phyloP scores from a whole-genome alignment of 2,797 vertebrate genomes.

The Toxotes lorentzi region DNA sequence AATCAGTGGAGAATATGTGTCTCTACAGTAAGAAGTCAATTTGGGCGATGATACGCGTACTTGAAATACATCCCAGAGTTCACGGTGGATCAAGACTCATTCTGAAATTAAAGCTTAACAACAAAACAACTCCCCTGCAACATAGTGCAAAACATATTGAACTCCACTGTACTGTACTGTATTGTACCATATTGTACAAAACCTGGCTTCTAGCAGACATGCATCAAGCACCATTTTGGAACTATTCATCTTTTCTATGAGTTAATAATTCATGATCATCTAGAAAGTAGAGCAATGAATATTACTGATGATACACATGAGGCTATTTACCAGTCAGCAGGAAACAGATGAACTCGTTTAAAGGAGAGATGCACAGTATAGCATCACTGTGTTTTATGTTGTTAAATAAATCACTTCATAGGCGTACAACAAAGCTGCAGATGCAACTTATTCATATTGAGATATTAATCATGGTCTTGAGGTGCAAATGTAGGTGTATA shows the following conservation, averaged over 20 bases:
- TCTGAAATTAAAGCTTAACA: slow-evolving; percentile 61
- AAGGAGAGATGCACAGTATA: slow-evolving; percentile 67
- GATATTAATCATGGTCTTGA: slow-evolving; percentile 39
- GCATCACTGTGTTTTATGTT: slow-evolving; percentile 72
- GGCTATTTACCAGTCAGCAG: slow-evolving; percentile 83
- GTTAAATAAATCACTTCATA: slow-evolving; percentile 70
- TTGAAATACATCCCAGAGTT: slow-evolving; percentile 73
- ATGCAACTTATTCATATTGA: slow-evolving; percentile 49
- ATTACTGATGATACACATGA: slow-evolving; percentile 84
- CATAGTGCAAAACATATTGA: slow-evolving; percentile 31
- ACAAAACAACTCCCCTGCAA: slow-evolving; percentile 51
- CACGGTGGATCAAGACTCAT: slow-evolving; percentile 63
- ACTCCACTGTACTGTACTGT: slow-evolving; percentile 34
- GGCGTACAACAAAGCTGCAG: slow-evolving; percentile 46
- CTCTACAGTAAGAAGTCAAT: slow-evolving; percentile 63
- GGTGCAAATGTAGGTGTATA: slow-evolving; percentile 12
- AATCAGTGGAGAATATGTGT: slow-evolving; percentile 58
- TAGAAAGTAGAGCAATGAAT: slow-evolving; percentile 81
- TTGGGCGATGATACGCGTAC: slow-evolving; percentile 53
- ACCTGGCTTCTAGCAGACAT: slow-evolving; percentile 67
- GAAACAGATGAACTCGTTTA: slow-evolving; percentile 80
- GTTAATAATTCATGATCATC: slow-evolving; percentile 85
- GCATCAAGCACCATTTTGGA: slow-evolving; percentile 76
- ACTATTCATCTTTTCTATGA: slow-evolving; percentile 77
- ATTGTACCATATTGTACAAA: slow-evolving; percentile 59